Percentiles rank a stretch among this genome's conserved stretches.
Conservation (phyloP, 2,797 vertebrate genomes). For the Poeciliopsis gracilis region DNA sequence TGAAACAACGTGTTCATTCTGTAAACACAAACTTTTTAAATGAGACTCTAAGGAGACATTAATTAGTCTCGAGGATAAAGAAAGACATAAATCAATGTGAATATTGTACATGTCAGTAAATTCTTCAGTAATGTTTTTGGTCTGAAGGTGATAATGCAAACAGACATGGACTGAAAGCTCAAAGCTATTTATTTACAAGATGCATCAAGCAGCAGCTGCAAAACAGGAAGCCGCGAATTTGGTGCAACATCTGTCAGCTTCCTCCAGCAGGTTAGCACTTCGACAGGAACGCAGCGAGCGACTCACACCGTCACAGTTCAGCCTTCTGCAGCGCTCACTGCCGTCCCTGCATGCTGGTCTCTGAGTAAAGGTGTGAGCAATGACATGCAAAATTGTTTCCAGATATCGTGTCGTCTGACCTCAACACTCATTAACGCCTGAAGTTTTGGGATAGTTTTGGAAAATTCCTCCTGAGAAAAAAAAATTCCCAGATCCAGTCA, state of each 20-base stretch:
- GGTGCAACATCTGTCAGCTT: constrained; percentile 35
- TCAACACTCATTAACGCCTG: not conserved
- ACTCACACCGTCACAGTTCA: not conserved
- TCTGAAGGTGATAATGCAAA: not conserved
- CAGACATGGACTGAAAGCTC: not conserved
- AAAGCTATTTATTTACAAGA: not conserved
- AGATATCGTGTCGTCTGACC: not conserved
- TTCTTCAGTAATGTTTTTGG: not conserved
- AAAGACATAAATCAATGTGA: not conserved
- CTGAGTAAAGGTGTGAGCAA: not conserved
- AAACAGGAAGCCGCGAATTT: constrained; percentile 63
- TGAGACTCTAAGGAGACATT: not conserved
- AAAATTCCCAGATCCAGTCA: constrained; percentile 1
- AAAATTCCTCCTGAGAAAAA: not conserved
- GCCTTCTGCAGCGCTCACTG: too few species aligned
- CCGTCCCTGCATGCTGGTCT: not conserved
- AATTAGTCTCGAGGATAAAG: not conserved
- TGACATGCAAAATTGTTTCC: not conserved
- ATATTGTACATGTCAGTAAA: not conserved
- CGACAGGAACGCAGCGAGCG: not conserved
- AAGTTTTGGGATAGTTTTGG: not conserved
- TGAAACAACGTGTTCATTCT: not conserved
- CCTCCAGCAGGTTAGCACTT: constrained; percentile 8
- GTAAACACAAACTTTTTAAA: not conserved
- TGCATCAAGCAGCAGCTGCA: constrained; percentile 33